Evolutionary conservation across 2,113 vertebrate genomes (phyloP).

Genomic region (Pomatostomus ruficeps): DNA sequence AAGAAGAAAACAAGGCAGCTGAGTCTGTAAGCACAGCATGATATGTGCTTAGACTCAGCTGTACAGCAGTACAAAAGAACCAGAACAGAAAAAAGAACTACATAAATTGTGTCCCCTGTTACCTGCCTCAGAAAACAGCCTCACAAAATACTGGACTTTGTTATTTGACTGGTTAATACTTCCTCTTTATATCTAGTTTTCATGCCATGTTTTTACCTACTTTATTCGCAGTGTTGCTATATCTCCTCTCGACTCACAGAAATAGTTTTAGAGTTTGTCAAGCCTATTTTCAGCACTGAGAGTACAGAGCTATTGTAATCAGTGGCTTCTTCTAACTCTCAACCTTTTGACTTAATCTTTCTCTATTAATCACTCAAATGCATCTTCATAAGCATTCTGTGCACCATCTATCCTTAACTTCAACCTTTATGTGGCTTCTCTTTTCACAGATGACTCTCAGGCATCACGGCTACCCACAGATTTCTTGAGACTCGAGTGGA

Average conservation of each 20-base stretch:
- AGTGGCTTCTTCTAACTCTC: neutral
- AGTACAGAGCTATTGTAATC: neutral
- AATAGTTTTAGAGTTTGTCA: neutral
- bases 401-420: neutral
- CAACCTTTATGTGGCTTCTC: neutral
- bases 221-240: neutral
- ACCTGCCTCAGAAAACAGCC: neutral
- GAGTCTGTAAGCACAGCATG: neutral
- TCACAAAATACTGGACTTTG: neutral
- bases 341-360: neutral
- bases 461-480: neutral
- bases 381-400: neutral
- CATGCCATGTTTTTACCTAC: neutral
- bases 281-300: neutral
- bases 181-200: neutral
- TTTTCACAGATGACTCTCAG: neutral
- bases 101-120: neutral
- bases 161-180: neutral
- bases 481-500: neutral
- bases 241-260: neutral
- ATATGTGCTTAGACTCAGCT: neutral
- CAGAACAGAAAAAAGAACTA: neutral
- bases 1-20: neutral
- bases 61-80: neutral
- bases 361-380: neutral